These are phyloP conservation scores for Chloroclystis v-ata DNA, from an alignment of 2,888 invertebrate species.

Conservation along the genomic window DNA sequence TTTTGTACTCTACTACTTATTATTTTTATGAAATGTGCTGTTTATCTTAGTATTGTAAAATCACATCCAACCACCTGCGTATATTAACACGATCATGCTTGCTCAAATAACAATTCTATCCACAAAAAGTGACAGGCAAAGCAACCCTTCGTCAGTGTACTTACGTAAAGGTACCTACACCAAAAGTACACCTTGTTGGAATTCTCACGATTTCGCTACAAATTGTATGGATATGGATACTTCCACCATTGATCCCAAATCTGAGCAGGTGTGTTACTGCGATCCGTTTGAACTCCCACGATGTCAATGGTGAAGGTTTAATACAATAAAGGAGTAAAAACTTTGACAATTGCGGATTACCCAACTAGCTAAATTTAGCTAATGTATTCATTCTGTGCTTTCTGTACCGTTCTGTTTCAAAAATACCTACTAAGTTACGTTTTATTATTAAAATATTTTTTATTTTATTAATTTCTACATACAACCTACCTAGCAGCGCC, in stretches of 20 bases:
- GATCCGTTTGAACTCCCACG: slow-evolving; percentile 25
- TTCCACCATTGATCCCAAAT: slow-evolving; percentile 16
- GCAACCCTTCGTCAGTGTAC: slow-evolving; percentile 29
- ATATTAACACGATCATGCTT: not conserved
- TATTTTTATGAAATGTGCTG: too few species aligned
- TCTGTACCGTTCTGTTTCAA: too few species aligned
- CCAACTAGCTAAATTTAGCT: not conserved
- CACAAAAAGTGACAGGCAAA: slow-evolving; percentile 7
- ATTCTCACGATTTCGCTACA: slow-evolving; percentile 44
- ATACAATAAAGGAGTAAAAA: not conserved
- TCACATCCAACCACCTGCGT: too few species aligned
- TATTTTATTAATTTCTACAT: too few species aligned
- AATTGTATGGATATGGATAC: slow-evolving; percentile 22
- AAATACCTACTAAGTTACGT: too few species aligned
- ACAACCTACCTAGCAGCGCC: too few species aligned
- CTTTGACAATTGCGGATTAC: not conserved
- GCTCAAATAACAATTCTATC: not conserved
- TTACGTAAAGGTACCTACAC: slow-evolving; percentile 2
- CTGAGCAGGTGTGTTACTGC: slow-evolving; percentile 22
- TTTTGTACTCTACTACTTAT: too few species aligned
- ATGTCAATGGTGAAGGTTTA: slow-evolving; percentile 3
- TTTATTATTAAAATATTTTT: too few species aligned
- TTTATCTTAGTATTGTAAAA: too few species aligned
- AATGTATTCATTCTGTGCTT: too few species aligned
- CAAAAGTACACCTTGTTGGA: slow-evolving; percentile 43